Conservation (phyloP, 2,797 vertebrate genomes). For the Propithecus perrieri region DNA sequence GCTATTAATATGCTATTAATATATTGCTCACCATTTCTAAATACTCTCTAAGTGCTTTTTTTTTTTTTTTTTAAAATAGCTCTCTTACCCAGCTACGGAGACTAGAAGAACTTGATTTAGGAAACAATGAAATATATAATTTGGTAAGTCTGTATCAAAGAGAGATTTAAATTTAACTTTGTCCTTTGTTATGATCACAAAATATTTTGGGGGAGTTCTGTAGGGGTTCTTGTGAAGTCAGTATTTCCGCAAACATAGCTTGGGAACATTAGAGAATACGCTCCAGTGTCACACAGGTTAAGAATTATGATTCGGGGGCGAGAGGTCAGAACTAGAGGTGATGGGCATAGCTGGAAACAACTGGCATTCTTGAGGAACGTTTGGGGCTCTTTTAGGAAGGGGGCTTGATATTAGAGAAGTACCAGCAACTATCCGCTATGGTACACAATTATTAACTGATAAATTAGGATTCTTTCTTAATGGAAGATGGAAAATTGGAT, state of each 20-base stretch:
- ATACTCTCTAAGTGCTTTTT: slow-evolving; percentile 1
- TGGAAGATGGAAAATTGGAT: neutral
- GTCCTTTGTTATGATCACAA: neutral
- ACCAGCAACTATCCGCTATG: fast-evolving
- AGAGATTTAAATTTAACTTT: neutral
- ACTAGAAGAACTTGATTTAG: slow-evolving; percentile 98
- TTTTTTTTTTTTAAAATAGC: slow-evolving; percentile 82
- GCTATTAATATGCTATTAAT: too few relatives aligned
- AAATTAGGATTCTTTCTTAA: neutral
- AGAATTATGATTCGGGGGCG: neutral
- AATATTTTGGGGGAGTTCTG: neutral
- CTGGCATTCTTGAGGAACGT: neutral
- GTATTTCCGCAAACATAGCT: neutral
- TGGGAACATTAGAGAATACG: neutral
- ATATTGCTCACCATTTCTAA: neutral
- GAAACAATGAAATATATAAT: slow-evolving; percentile 97
- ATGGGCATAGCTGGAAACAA: neutral
- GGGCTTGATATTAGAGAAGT: neutral
- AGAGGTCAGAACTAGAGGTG: neutral
- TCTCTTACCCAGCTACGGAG: slow-evolving; percentile 94
- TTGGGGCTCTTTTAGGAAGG: neutral
- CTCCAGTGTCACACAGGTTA: neutral
- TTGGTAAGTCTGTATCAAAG: slow-evolving; percentile 89
- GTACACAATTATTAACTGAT: neutral
- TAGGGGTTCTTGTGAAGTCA: neutral